Evolutionary conservation across 1,140 invertebrate species (phyloP), one percentile per base, ranked within the genome.

Genomic region (Harlomillsia oculata): DNA sequence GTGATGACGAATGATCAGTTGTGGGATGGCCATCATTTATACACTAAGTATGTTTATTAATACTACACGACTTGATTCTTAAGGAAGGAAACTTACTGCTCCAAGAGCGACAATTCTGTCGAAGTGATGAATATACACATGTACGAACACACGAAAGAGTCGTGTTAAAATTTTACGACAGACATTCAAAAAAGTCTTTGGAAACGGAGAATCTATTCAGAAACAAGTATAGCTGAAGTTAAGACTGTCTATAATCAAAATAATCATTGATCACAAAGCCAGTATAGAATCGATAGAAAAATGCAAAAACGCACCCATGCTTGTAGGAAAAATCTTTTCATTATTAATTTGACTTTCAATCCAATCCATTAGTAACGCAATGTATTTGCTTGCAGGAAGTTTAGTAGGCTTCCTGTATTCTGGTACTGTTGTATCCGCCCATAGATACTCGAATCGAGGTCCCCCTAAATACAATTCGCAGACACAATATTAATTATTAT

Each of bases 41-140:
- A 9, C 5, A 8, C 8, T 51, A 14, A 37, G 40, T 8, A 45
- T 18, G 9, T 11, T 37, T n/a, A n/a, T n/a, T n/a, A n/a, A n/a
- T n/a, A n/a, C n/a, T n/a, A n/a, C n/a, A n/a, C n/a, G n/a, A n/a
- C n/a, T n/a, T n/a, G n/a, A n/a, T n/a, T n/a, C n/a, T 44, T 62
- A 26, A 32, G 26, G 18, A 56, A 29, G 52, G 57, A 46, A 58
- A 78, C 77, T 84, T 78, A 92, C 88, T 32, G 90, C 90, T 68
- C 87, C 87, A 66, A 94, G 85, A 23, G 83, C 79, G 28, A 89
- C 81, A 59, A 95, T 80, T 67, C 87, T 79, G 70, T 95, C 90
- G 76, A 95, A 95, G 73, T 96, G 91, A 74, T 96, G 91, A 62
- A 96, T 94, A 69, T 95, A 96, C n/a, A 95, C 89, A 74, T 95